Base-by-base conservation (phyloP, 2,888 invertebrate species). In the Gortyna flavago region DNA sequence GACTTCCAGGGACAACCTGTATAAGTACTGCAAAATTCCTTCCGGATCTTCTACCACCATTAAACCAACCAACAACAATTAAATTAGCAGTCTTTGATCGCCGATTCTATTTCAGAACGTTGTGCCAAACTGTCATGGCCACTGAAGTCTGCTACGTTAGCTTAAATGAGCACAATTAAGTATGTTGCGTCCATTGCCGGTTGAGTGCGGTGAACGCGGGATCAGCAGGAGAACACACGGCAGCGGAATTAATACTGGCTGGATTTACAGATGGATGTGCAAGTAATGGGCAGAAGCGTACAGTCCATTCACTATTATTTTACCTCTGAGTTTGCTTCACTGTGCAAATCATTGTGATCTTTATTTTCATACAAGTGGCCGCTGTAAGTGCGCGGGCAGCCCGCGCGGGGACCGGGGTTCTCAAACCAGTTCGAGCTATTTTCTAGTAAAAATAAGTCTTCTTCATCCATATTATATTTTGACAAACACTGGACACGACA, bases 131-230 rank as follows among this genome's bases (percentile, higher is more conserved):
- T 54, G 48, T 72, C 71, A 72, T 64, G 44, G 62, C 41, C 9
- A 3, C 25, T 61, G 48, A 61, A 61, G 70, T 74, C 61, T 29
- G 75, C 25, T 29, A 57, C 68, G 72, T 78, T 66, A 65, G 66
- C 65, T 51, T 57, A 74, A 87, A 83, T 72, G 75, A 85, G 74
- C 41, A 75, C 72, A 80, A 85, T 83, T 79, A 79, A 79, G 76
- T 77, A 75, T 76, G 57, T 77, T 73, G 59, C 75, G 66, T 79
- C 66, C 72, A 80, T 86, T 80, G 77, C 84, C 21, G 68, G 75
- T 54, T 75, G 64, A 65, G 69, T 75, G 73, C 66, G 71, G 85
- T 72, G 35, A 57, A 68, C 48, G 77, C 72, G 51, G 61, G 29
- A 38, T 18, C 29, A 29, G 38, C 64, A 66, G 72, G 72, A 59